These are phyloP conservation scores for Autographa gamma DNA, from an alignment of 2,888 invertebrate species.

Conservation along the genomic window DNA sequence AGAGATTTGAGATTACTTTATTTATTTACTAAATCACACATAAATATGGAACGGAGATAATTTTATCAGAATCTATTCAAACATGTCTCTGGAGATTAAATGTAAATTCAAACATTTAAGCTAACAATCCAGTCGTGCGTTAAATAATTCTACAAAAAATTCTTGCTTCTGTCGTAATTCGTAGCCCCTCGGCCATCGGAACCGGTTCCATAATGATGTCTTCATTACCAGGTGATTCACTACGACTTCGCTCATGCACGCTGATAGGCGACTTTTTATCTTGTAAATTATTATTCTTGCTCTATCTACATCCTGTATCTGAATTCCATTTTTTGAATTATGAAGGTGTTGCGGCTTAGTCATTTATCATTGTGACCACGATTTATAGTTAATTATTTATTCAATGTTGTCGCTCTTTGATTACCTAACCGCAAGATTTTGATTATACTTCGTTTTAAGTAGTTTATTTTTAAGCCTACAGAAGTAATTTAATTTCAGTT, in stretches of 20 bases:
- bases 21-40: neutral
- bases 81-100: conserved; percentile 35
- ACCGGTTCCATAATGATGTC: conserved; percentile 86
- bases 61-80: conserved; percentile 26
- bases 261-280: conserved; percentile 64
- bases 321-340: conserved; percentile 31
- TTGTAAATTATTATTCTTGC: conserved; percentile 54
- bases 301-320: conserved; percentile 50
- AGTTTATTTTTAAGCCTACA: conserved; percentile 28
- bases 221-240: conserved; percentile 84
- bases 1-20: neutral
- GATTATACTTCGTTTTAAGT: conserved; percentile 15
- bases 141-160: conserved; percentile 45
- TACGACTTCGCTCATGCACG: conserved; percentile 66
- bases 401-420: neutral
- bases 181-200: conserved; percentile 61
- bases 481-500: conserved; percentile 45
- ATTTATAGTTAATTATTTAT: conserved; percentile 11
- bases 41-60: conserved; percentile 13
- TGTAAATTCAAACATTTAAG: conserved; percentile 51
- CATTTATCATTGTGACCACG: conserved; percentile 11
- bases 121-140: conserved; percentile 37
- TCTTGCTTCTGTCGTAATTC: conserved; percentile 48
- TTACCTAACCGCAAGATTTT: neutral
- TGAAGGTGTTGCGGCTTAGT: conserved; percentile 12